phyloP scores from a whole-genome alignment of 2,797 vertebrate species.

The Sebastes nivosus region DNA sequence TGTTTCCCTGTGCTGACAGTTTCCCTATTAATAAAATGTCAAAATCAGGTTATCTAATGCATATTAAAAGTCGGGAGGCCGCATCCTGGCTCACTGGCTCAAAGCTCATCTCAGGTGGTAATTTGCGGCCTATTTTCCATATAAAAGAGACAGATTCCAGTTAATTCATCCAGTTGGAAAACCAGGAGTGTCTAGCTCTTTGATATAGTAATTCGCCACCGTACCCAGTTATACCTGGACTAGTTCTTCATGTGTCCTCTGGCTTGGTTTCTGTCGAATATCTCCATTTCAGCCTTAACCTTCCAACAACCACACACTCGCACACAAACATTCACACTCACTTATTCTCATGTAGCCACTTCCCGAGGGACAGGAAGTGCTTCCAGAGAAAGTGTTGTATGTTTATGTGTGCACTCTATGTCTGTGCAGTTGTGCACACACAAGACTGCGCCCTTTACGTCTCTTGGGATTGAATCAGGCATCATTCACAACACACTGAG shows the following conservation, averaged over 20 bases:
- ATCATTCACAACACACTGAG: slow-evolving; percentile 44
- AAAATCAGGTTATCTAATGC: slow-evolving; percentile 76
- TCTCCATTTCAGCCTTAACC: slow-evolving; percentile 30
- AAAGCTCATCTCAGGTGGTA: slow-evolving; percentile 75
- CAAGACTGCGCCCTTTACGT: slow-evolving; percentile 22
- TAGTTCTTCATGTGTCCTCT: slow-evolving; percentile 18
- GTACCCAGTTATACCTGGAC: background rate
- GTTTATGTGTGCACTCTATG: slow-evolving; percentile 43
- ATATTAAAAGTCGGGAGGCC: slow-evolving; percentile 66
- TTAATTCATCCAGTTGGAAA: slow-evolving; percentile 62
- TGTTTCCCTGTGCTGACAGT: slow-evolving; percentile 62
- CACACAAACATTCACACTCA: background rate
- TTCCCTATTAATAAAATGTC: slow-evolving; percentile 80
- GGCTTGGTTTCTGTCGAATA: background rate
- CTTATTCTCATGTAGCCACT: slow-evolving; percentile 18
- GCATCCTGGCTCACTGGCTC: slow-evolving; percentile 58
- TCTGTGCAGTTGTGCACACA: slow-evolving; percentile 22
- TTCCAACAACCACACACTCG: background rate
- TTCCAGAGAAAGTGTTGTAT: slow-evolving; percentile 26
- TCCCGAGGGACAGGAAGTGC: slow-evolving; percentile 23
- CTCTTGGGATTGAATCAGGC: slow-evolving; percentile 42
- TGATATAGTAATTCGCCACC: slow-evolving; percentile 29
- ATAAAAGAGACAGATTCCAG: slow-evolving; percentile 66
- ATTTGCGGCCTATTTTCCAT: slow-evolving; percentile 73
- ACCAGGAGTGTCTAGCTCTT: slow-evolving; percentile 24